phyloP scores from a whole-genome alignment of 2,888 invertebrate species.

The Digitonthophagus gazella region DNA sequence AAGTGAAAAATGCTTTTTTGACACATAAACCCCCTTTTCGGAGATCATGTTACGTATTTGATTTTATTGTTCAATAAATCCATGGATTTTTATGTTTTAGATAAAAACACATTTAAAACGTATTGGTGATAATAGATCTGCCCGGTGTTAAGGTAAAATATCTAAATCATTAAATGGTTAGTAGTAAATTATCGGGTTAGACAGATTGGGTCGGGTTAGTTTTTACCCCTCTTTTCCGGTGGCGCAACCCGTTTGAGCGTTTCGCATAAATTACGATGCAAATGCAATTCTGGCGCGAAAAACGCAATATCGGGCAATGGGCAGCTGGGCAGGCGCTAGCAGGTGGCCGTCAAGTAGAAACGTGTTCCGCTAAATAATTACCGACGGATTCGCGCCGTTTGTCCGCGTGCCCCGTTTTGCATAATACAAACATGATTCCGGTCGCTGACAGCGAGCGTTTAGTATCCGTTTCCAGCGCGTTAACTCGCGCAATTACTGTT shows the following conservation, averaged over 20 bases:
- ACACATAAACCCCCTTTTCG: no score
- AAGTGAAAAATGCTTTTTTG: no score
- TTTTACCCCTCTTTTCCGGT: neutral
- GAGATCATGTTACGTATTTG: no score
- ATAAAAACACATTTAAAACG: no score
- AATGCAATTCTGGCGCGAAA: neutral
- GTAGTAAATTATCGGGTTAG: neutral
- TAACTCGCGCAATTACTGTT: neutral
- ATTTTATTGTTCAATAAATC: neutral
- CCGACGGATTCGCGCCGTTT: conserved; percentile 8
- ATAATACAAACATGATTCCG: conserved; percentile 12
- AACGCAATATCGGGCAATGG: neutral
- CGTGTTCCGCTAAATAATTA: conserved; percentile 17
- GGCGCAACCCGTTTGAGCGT: neutral
- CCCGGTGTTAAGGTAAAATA: neutral
- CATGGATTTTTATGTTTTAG: neutral
- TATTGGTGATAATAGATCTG: neutral
- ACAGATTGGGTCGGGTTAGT: neutral
- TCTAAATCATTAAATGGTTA: neutral
- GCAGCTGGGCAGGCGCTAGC: conserved; percentile 11
- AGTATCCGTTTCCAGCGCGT: neutral
- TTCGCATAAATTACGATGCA: neutral
- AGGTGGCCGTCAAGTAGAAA: conserved; percentile 15
- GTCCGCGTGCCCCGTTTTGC: conserved; percentile 8
- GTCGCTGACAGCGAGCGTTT: conserved; percentile 8